These are phyloP conservation scores for Temnothorax rugatulus DNA, from an alignment of 2,888 invertebrate species.

Conservation along the genomic window DNA sequence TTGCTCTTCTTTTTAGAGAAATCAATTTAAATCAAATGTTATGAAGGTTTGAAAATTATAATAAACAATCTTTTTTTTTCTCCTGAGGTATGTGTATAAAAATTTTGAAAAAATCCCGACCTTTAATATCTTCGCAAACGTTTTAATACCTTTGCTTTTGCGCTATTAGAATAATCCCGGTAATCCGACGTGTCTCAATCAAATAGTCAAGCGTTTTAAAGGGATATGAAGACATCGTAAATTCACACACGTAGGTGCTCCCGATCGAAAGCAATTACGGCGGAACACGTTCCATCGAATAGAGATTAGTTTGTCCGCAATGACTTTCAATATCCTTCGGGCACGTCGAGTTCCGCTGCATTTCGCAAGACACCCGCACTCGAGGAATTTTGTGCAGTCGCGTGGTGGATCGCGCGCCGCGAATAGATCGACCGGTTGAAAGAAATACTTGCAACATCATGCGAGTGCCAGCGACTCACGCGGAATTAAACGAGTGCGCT, in stretches of 20 bases:
- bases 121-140: conserved; percentile 7
- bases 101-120: background rate
- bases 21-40: background rate
- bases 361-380: conserved; percentile 33
- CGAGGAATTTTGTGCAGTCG: conserved; percentile 42
- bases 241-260: conserved; percentile 63
- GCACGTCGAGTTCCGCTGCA: conserved; percentile 41
- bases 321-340: conserved; percentile 68
- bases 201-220: conserved; percentile 45
- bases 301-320: conserved; percentile 67
- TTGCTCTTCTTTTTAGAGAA: background rate
- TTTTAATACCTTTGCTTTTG: background rate
- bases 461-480: conserved; percentile 5
- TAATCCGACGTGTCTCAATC: conserved; percentile 29
- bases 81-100: background rate
- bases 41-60: background rate
- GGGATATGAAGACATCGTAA: conserved; percentile 70
- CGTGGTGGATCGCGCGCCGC: conserved; percentile 21
- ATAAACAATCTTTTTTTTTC: background rate
- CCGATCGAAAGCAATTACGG: conserved; percentile 73
- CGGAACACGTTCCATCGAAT: conserved; percentile 67
- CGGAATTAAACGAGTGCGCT: conserved; percentile 46
- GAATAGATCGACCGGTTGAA: conserved; percentile 25
- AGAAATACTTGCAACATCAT: conserved; percentile 46
- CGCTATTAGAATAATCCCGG: conserved; percentile 32